Conservation (phyloP, 2,888 invertebrate species). For the Buathra laborator region DNA sequence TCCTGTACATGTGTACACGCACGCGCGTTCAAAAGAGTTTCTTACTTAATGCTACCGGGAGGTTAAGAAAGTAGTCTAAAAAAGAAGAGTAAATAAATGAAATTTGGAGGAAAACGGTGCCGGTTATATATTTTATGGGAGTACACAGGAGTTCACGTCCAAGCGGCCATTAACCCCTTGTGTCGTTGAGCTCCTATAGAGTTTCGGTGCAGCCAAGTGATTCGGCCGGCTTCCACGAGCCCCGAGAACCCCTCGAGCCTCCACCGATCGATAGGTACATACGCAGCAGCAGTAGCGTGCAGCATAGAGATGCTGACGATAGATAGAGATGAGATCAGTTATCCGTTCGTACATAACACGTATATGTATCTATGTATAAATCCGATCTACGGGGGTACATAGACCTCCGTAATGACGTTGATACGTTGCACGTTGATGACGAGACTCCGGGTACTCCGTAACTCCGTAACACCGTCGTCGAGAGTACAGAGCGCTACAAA, state of each 20-base stretch:
- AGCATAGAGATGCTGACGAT: constrained; percentile 48
- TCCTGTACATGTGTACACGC: constrained; percentile 27
- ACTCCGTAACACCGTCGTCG: not conserved
- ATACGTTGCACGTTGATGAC: constrained; percentile 2
- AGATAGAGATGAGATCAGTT: constrained; percentile 47
- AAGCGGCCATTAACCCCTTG: constrained; percentile 62
- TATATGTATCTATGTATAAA: not conserved
- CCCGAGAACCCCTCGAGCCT: constrained; percentile 66
- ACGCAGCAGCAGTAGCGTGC: constrained; percentile 54
- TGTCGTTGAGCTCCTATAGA: constrained; percentile 59
- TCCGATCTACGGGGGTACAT: not conserved
- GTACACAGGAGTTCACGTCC: constrained; percentile 66
- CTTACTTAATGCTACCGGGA: not conserved
- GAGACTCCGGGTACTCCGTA: constrained; percentile 20
- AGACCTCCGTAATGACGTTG: not conserved
- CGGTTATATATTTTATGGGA: not conserved
- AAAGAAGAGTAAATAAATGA: not conserved
- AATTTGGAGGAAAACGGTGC: not conserved
- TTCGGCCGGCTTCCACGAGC: constrained; percentile 67
- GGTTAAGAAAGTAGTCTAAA: not conserved
- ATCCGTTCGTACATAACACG: constrained; percentile 1
- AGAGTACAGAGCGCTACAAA: not conserved
- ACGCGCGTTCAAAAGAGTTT: constrained; percentile 4
- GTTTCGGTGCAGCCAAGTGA: constrained; percentile 70
- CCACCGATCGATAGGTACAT: constrained; percentile 69